Base-by-base conservation (phyloP, 2,797 vertebrate genomes). In the Oreochromis grahami region DNA sequence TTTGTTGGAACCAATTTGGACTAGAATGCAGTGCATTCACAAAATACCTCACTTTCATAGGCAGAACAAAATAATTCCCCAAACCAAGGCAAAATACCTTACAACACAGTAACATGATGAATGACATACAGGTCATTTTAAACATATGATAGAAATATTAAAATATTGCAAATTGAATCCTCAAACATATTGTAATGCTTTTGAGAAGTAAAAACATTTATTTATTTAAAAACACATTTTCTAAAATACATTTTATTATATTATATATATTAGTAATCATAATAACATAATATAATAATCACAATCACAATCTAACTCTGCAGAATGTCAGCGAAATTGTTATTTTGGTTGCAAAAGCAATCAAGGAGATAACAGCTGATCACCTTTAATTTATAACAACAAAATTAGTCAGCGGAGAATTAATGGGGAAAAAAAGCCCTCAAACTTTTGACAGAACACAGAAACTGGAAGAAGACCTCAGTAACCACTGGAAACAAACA, bases 51-150 rank as follows among this genome's bases (percentile, higher is more conserved):
- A 65, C 2, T 5, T 68, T 24, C 63, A 68, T 9, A 21, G 3
- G 63, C 36, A 68, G 36, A 48, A 48, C 9, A 19, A 72, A 19
- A 48, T 48, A 48, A 19, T 60, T 58, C 55, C 5, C 26, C 26
- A 32, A 17, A 32, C 8, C 26, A 17, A 32, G 14, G 26, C 26
- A 32, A 58, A 0, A 32, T 17, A 32, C 26, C 0, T 6, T 0
- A 2, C 26, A 32, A 43, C 12, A 7, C 8, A 17, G 12, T 68
- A 9, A 43, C 7, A 38, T 6, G 24, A 68, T 68, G n/a, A 24
- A 15, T 24, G 0, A 43, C 21, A 70, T 26, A 26, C 7, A 41
- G 5, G 38, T 70, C 13, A 70, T 26, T 72, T 7, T 72, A 26
- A 72, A 60, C 15, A 60, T 34, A 2, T 9, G 48, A 51, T 19